Conservation (phyloP, 2,888 invertebrate species). For the Cataglyphis livida region DNA sequence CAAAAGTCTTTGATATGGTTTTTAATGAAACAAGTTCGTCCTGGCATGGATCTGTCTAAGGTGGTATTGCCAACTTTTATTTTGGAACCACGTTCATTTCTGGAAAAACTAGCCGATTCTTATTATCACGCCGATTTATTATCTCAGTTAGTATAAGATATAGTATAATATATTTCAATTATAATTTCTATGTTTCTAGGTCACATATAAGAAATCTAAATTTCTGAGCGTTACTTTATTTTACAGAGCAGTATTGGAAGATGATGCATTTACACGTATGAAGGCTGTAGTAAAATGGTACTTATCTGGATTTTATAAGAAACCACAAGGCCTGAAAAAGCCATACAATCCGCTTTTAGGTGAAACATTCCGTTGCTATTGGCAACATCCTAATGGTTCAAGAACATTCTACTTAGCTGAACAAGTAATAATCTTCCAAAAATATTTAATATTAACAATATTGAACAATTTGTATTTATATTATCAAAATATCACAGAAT, state of each 20-base stretch:
- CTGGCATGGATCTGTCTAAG: conserved; percentile 98
- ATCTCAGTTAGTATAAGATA: conserved; percentile 88
- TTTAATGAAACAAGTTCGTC: conserved; percentile 96
- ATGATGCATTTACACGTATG: conserved; percentile 96
- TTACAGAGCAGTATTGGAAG: conserved; percentile 90
- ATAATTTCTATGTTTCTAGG: not conserved
- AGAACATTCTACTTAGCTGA: conserved; percentile 97
- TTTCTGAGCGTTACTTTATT: conserved; percentile 3
- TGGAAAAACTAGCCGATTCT: conserved; percentile 97
- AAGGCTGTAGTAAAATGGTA: conserved; percentile 96
- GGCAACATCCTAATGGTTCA: conserved; percentile 93
- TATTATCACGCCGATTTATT: conserved; percentile 97
- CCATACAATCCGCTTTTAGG: conserved; percentile 98
- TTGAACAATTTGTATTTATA: not conserved
- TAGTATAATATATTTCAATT: not conserved
- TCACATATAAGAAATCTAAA: not conserved
- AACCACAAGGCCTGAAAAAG: conserved; percentile 97
- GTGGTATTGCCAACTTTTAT: conserved; percentile 98
- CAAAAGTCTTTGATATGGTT: conserved; percentile 98
- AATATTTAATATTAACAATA: conserved; percentile 12
- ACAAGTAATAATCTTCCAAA: conserved; percentile 88
- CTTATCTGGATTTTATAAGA: conserved; percentile 96
- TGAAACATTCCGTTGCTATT: conserved; percentile 96
- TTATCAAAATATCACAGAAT: not conserved
- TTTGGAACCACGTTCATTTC: conserved; percentile 96